phyloP scores from a whole-genome alignment of 1,140 invertebrate genomes.

The Monochamus saltuarius region DNA sequence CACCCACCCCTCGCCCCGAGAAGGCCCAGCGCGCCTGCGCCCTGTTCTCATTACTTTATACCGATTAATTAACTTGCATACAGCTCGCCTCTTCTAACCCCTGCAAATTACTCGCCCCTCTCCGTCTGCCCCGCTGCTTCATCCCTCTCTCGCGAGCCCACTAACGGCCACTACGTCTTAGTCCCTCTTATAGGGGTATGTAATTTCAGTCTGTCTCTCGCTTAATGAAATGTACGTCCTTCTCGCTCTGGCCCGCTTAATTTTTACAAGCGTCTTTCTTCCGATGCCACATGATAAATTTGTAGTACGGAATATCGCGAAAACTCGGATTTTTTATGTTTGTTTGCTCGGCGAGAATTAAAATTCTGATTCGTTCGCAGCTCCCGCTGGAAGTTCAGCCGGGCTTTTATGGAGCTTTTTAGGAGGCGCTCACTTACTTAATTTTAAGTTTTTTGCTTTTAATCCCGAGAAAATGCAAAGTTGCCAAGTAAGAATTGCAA shows the following conservation, averaged over 20 bases:
- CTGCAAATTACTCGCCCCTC: conserved; percentile 46
- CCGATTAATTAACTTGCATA: conserved; percentile 55
- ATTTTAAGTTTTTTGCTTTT: conserved; percentile 4
- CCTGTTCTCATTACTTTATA: conserved; percentile 51
- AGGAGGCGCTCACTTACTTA: conserved; percentile 6
- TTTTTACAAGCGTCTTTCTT: conserved; percentile 33
- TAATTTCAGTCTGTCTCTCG: conserved; percentile 52
- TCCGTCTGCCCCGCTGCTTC: conserved; percentile 33
- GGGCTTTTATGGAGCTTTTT: no score
- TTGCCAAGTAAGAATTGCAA: conserved; percentile 11
- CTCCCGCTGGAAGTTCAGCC: no score
- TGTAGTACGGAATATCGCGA: conserved; percentile 31
- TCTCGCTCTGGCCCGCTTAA: conserved; percentile 39
- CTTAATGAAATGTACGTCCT: conserved; percentile 51
- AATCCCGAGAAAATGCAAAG: conserved; percentile 10
- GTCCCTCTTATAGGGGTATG: conserved; percentile 48
- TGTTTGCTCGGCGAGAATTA: conserved; percentile 23
- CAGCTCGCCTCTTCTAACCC: conserved; percentile 50
- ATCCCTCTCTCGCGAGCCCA: conserved; percentile 22
- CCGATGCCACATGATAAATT: conserved; percentile 46
- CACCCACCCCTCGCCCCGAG: conserved; percentile 28
- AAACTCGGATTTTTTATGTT: conserved; percentile 29
- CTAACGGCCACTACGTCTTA: conserved; percentile 37
- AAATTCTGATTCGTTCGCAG: conserved; percentile 26
- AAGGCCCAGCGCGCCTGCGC: conserved; percentile 46